phyloP scores from a whole-genome alignment of 2,888 invertebrate species.

The Formica aserva region DNA sequence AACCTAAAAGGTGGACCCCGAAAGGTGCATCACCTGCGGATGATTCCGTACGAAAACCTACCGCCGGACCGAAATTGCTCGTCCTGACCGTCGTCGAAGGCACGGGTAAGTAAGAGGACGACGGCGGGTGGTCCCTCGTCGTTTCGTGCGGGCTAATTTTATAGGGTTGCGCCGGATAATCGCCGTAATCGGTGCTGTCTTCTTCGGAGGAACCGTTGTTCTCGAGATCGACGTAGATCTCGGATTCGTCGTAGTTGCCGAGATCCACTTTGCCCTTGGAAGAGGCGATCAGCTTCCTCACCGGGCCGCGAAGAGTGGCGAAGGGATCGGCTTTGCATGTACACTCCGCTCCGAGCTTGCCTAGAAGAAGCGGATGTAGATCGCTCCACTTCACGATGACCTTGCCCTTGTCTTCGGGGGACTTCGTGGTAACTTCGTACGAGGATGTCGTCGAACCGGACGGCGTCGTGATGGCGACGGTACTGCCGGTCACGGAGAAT shows the following conservation, averaged over 20 bases:
- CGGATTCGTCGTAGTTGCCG: constrained; percentile 83
- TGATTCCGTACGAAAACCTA: background rate
- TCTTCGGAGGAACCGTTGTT: constrained; percentile 65
- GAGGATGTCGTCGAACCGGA: constrained; percentile 68
- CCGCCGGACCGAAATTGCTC: background rate
- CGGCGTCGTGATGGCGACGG: constrained; percentile 74
- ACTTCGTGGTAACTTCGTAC: constrained; percentile 73
- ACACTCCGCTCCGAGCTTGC: constrained; percentile 91
- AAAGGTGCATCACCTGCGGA: background rate
- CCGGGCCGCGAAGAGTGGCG: constrained; percentile 79
- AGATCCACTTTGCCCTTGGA: constrained; percentile 81
- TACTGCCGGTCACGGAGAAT: constrained; percentile 4
- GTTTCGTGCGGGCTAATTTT: constrained; percentile 50
- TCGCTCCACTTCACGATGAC: constrained; percentile 91
- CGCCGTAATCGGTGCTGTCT: constrained; percentile 33
- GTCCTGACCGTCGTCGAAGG: background rate
- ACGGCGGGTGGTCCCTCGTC: constrained; percentile 19
- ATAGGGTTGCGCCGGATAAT: constrained; percentile 33
- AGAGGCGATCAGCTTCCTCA: constrained; percentile 78
- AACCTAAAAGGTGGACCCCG: constrained; percentile 44
- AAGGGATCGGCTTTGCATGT: constrained; percentile 87
- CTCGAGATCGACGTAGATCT: constrained; percentile 83
- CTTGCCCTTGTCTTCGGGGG: constrained; percentile 83
- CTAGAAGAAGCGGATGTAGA: constrained; percentile 90
- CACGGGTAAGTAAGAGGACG: constrained; percentile 64